A percentile compares a stretch with the other conserved stretches of the same genome.
Conservation (phyloP, 1,140 invertebrate species). For the Dryas iulia region DNA sequence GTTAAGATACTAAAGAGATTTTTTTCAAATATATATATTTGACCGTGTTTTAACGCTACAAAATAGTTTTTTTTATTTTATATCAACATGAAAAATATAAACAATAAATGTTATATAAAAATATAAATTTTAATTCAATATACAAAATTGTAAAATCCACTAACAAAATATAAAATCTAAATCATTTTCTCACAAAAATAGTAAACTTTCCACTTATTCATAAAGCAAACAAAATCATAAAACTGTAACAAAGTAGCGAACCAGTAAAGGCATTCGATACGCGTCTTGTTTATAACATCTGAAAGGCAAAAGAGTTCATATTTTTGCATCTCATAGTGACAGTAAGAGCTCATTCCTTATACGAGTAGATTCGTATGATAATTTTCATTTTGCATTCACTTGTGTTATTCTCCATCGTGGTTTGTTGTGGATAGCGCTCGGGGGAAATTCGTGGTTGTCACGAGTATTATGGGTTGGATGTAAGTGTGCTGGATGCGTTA, state of each 20-base stretch:
- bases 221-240: slow-evolving; percentile 3
- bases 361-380: slow-evolving; percentile 77
- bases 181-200: background rate
- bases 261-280: slow-evolving; percentile 7
- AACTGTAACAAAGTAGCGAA: slow-evolving; percentile 2
- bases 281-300: slow-evolving; percentile 46
- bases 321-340: slow-evolving; percentile 70
- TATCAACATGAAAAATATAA: too few species aligned
- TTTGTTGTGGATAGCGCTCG: slow-evolving; percentile 69
- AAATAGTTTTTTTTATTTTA: too few species aligned
- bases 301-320: slow-evolving; percentile 60
- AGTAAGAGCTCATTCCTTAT: slow-evolving; percentile 65
- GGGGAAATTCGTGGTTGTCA: slow-evolving; percentile 67
- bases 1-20: too few species aligned
- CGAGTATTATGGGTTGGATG: slow-evolving; percentile 47
- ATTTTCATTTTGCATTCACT: slow-evolving; percentile 78
- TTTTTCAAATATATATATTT: too few species aligned
- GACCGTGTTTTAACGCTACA: too few species aligned
- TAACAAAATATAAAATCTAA: background rate
- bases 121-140: too few species aligned
- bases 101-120: too few species aligned
- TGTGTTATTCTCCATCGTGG: slow-evolving; percentile 68
- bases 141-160: too few species aligned
- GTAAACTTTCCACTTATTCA: background rate
- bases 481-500: slow-evolving; percentile 23